Conservation (phyloP, 2,888 invertebrate species). For the Apeira syringaria region DNA sequence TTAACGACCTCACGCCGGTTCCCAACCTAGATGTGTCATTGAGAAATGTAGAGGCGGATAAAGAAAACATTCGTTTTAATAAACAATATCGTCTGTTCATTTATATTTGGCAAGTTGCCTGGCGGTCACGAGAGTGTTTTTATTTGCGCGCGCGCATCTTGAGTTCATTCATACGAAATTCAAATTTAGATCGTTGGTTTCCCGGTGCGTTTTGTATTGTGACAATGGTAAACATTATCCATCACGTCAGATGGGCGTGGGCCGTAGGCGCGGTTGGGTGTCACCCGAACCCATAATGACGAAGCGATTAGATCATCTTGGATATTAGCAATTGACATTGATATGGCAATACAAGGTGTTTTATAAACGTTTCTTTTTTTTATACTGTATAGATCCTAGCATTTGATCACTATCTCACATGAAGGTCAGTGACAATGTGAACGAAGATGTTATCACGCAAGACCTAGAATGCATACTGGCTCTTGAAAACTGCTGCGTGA, state of each 20-base stretch:
- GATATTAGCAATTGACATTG: too few species aligned
- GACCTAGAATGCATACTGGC: too few species aligned
- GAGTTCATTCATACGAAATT: conserved; percentile 72
- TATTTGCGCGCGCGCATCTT: conserved; percentile 60
- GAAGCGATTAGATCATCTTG: conserved; percentile 25
- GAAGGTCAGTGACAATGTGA: too few species aligned
- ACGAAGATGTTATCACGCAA: too few species aligned
- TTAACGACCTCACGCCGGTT: conserved; percentile 21
- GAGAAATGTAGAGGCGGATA: conserved; percentile 21
- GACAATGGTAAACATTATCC: conserved; percentile 16
- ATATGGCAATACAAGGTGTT: conserved; percentile 10
- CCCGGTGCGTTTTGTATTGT: conserved; percentile 33
- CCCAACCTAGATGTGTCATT: conserved; percentile 25
- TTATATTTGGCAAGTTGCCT: conserved; percentile 41
- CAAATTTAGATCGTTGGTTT: conserved; percentile 54
- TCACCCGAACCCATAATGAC: conserved; percentile 27
- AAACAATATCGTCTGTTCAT: conserved; percentile 27
- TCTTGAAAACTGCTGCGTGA: too few species aligned
- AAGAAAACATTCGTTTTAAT: conserved; percentile 26
- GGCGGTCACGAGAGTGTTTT: conserved; percentile 58
- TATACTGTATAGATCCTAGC: too few species aligned
- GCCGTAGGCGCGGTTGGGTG: conserved; percentile 47
- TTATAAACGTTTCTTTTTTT: too few species aligned
- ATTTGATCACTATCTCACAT: too few species aligned
- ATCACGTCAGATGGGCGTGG: conserved; percentile 34